These are phyloP conservation scores for Lycaon pictus DNA, from an alignment of 2,113 vertebrate genomes.

Conservation along the genomic window DNA sequence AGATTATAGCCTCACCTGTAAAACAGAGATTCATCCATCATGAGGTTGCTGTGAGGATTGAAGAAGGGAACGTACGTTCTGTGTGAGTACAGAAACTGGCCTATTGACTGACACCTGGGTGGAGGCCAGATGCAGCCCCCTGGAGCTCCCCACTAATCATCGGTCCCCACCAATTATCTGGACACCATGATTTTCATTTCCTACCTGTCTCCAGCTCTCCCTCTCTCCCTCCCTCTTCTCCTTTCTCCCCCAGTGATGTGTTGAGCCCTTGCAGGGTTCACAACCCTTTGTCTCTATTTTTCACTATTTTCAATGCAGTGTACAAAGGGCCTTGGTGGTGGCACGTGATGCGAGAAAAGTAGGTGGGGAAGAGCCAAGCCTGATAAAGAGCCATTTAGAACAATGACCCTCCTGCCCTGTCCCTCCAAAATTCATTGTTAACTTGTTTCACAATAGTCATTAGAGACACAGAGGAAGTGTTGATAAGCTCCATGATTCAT, in stretches of 20 bases:
- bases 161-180: not conserved
- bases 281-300: constrained; percentile 7
- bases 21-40: not conserved
- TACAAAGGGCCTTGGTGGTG: not conserved
- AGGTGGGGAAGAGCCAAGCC: not conserved
- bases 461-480: constrained; percentile 71
- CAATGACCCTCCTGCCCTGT: constrained; percentile 48
- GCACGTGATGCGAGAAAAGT: not conserved
- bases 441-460: constrained; percentile 65
- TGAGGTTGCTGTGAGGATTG: not conserved
- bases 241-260: not conserved
- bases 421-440: constrained; percentile 65
- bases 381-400: constrained; percentile 41
- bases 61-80: not conserved
- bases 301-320: not conserved
- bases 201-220: not conserved
- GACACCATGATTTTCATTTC: not conserved
- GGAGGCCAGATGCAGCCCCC: not conserved
- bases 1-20: not conserved
- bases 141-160: not conserved
- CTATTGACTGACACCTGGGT: not conserved
- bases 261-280: not conserved
- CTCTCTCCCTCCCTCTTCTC: not conserved
- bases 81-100: not conserved
- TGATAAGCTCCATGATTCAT: constrained; percentile 67